Evolutionary conservation across 2,888 invertebrate genomes (phyloP).

Genomic region (Leucania comma): DNA sequence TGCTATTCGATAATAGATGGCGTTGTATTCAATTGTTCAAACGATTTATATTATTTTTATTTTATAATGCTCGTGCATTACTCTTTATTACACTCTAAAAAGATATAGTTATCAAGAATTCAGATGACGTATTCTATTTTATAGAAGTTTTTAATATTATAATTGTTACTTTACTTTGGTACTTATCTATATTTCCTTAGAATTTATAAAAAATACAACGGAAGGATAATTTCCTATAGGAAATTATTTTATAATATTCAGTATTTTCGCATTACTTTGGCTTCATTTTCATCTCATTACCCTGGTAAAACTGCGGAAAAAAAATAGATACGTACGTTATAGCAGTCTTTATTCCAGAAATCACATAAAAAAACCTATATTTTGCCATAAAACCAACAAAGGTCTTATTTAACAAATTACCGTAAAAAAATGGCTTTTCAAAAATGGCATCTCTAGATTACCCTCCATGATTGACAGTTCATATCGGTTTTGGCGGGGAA

Average conservation of each 20-base stretch:
- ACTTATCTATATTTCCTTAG: too few species aligned
- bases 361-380: background rate
- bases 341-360: background rate
- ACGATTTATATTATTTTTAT: slow-evolving; percentile 14
- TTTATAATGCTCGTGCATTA: background rate
- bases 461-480: slow-evolving; percentile 66
- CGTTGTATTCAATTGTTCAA: slow-evolving; percentile 35
- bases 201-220: too few species aligned
- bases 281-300: too few species aligned
- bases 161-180: too few species aligned
- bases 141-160: too few species aligned
- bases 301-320: too few species aligned
- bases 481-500: slow-evolving; percentile 71
- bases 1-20: slow-evolving; percentile 69
- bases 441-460: slow-evolving; percentile 60
- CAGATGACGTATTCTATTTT: background rate
- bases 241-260: too few species aligned
- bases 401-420: background rate
- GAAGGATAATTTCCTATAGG: too few species aligned
- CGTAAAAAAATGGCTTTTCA: slow-evolving; percentile 39
- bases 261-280: too few species aligned
- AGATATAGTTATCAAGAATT: background rate
- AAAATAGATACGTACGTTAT: too few species aligned
- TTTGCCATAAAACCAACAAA: background rate
- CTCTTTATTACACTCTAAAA: background rate